Conservation (phyloP, 2,113 vertebrate genomes). For the Scophthalmus maximus region DNA sequence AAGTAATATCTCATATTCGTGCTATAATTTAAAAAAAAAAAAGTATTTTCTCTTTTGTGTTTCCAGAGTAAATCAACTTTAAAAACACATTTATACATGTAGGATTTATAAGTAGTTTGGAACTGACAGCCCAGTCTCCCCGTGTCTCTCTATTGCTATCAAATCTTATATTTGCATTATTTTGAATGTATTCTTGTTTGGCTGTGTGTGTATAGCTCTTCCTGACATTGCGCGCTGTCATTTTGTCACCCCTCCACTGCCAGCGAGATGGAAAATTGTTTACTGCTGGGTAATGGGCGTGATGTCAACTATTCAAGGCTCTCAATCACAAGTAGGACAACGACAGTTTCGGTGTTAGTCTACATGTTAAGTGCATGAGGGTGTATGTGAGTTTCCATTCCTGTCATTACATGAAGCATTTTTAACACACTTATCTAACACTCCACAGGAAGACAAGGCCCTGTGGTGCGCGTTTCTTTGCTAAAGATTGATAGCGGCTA, state of each 20-base stretch:
- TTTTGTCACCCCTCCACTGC: constrained; percentile 26
- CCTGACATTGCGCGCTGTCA: constrained; percentile 15
- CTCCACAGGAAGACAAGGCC: constrained; percentile 14
- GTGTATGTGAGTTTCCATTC: constrained; percentile 31
- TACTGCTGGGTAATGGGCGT: constrained; percentile 40
- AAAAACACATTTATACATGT: too few species aligned
- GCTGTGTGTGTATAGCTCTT: constrained; percentile 10
- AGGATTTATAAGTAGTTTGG: too few species aligned
- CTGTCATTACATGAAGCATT: background rate
- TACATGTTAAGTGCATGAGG: constrained; percentile 16
- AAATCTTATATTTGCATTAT: too few species aligned
- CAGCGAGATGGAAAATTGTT: constrained; percentile 45
- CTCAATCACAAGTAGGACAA: constrained; percentile 25
- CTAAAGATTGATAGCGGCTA: constrained; percentile 30
- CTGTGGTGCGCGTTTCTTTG: background rate
- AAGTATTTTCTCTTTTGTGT: too few species aligned
- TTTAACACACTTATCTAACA: constrained; percentile 24
- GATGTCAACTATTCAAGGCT: constrained; percentile 47
- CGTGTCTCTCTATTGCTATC: too few species aligned
- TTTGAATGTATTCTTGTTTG: background rate
- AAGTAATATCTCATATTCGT: too few species aligned
- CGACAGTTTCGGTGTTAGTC: constrained; percentile 26
- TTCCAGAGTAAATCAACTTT: too few species aligned
- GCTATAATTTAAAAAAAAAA: too few species aligned
- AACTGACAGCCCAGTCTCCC: too few species aligned